Percentiles rank a stretch among this genome's conserved stretches.
phyloP scores from a whole-genome alignment of 2,888 invertebrate genomes.

The Agapostemon virescens region DNA sequence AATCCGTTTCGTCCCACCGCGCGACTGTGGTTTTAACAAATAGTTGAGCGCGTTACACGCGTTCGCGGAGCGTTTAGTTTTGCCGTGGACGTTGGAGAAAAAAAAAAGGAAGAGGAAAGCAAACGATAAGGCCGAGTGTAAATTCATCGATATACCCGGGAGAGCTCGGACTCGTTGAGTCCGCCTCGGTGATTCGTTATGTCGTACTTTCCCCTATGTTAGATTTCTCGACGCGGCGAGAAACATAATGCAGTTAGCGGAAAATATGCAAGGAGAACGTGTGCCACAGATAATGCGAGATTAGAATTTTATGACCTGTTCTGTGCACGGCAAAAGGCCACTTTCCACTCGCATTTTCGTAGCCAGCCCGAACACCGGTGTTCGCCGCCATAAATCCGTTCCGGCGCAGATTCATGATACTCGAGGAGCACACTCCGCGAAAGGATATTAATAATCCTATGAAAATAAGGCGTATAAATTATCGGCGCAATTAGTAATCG shows the following conservation, averaged over 20 bases:
- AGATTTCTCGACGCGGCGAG: constrained; percentile 53
- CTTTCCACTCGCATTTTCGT: constrained; percentile 67
- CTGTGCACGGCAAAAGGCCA: constrained; percentile 60
- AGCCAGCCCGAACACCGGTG: constrained; percentile 32
- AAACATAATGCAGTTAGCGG: constrained; percentile 58
- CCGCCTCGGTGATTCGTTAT: constrained; percentile 57
- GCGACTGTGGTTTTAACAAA: not conserved
- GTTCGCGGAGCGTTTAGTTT: constrained; percentile 3
- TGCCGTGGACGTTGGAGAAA: not conserved
- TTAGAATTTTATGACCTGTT: constrained; percentile 66
- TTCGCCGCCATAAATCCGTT: constrained; percentile 56
- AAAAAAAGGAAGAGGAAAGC: not conserved
- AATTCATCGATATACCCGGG: constrained; percentile 46
- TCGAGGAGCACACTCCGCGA: constrained; percentile 11
- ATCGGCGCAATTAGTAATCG: constrained; percentile 48
- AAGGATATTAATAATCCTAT: constrained; percentile 43
- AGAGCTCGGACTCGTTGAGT: constrained; percentile 23
- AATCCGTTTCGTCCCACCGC: too few species aligned
- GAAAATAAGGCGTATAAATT: constrained; percentile 41
- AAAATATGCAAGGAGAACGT: constrained; percentile 68
- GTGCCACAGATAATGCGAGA: constrained; percentile 65
- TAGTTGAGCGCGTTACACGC: not conserved
- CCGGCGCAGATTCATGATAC: constrained; percentile 19
- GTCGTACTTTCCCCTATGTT: constrained; percentile 62
- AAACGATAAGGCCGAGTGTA: constrained; percentile 28